phyloP scores from a whole-genome alignment of 2,888 invertebrate genomes.

The Eupsilia transversa region DNA sequence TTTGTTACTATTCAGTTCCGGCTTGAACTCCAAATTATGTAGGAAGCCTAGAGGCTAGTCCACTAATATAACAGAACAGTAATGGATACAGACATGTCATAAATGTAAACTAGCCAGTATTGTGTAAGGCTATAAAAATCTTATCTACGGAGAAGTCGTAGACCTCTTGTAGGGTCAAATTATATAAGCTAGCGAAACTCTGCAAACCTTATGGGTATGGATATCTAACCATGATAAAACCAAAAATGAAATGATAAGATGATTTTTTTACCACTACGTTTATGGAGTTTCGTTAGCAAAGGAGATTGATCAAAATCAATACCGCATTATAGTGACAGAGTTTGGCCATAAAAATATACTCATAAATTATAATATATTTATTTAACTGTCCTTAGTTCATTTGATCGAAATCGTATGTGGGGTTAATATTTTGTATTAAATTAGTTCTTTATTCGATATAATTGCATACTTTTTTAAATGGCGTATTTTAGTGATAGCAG shows the following conservation, averaged over 20 bases:
- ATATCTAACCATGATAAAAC: neutral
- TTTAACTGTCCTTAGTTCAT: too few species aligned
- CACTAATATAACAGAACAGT: neutral
- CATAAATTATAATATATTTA: too few species aligned
- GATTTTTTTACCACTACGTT: too few species aligned
- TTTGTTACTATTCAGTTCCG: slow-evolving; percentile 46
- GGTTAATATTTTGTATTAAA: too few species aligned
- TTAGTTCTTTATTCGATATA: too few species aligned
- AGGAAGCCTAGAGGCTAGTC: neutral
- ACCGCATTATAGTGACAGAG: too few species aligned
- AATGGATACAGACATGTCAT: neutral
- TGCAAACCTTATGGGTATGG: neutral
- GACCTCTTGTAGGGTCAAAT: neutral
- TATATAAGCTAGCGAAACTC: neutral
- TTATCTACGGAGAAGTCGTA: neutral
- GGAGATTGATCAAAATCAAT: too few species aligned
- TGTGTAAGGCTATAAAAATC: neutral
- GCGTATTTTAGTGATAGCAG: too few species aligned
- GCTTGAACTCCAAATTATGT: slow-evolving; percentile 24
- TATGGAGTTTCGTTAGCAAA: too few species aligned
- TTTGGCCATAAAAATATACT: too few species aligned
- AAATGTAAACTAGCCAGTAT: neutral
- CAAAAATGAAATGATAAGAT: neutral
- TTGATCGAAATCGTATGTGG: too few species aligned
- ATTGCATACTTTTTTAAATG: too few species aligned